Evolutionary conservation across 2,113 vertebrate genomes (phyloP).

Genomic region (Bufo gargarizans): DNA sequence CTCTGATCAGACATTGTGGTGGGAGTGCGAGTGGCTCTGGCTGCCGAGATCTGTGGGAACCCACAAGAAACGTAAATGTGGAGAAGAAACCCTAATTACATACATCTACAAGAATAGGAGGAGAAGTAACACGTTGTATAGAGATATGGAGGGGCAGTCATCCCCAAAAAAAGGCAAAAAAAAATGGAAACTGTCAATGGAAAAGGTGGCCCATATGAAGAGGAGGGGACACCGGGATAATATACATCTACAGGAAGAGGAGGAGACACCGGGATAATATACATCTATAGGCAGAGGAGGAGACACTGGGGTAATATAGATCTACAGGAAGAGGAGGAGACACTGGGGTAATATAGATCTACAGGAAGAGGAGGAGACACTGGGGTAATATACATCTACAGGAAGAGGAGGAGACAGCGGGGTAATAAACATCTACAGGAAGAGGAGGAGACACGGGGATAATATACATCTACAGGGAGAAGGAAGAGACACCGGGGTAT

Average conservation of each 20-base stretch:
- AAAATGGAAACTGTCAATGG: too few species aligned
- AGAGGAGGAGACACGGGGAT: background rate
- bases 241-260: too few species aligned
- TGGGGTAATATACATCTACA: too few species aligned
- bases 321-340: background rate
- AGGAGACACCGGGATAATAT: too few species aligned
- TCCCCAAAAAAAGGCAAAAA: too few species aligned
- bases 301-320: too few species aligned
- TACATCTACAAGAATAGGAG: background rate
- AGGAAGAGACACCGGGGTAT: background rate
- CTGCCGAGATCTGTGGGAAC: constrained; percentile 77
- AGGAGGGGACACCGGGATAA: too few species aligned
- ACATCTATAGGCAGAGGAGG: too few species aligned
- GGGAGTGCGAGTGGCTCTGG: constrained; percentile 70
- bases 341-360: background rate
- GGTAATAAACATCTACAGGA: background rate
- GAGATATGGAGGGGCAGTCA: too few species aligned
- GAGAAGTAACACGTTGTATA: background rate
- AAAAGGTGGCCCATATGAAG: too few species aligned
- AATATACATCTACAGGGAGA: background rate
- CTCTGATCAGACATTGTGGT: constrained; percentile 67
- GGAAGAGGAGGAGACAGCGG: background rate
- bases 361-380: background rate
- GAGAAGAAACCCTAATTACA: background rate
- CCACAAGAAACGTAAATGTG: constrained; percentile 62